A percentile compares a stretch with the other conserved stretches of the same genome.
These are phyloP conservation scores for Anthoptus insignis DNA, from an alignment of 2,888 invertebrate species.

Conservation along the genomic window DNA sequence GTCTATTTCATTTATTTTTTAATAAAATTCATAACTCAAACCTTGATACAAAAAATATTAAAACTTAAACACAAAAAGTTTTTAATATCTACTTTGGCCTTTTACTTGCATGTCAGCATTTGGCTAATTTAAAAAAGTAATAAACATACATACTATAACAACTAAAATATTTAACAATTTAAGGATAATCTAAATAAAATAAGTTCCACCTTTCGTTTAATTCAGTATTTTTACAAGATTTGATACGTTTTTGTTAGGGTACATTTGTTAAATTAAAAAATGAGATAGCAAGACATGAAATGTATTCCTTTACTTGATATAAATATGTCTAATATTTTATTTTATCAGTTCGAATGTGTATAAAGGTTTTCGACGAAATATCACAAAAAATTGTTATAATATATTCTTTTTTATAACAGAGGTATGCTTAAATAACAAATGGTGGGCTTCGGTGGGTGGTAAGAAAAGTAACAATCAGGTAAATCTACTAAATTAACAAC, in stretches of 20 bases:
- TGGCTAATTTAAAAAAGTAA: neutral
- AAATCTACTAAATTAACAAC: constrained; percentile 1
- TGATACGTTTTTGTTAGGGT: neutral
- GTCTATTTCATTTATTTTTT: constrained; percentile 40
- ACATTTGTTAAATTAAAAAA: too few species aligned
- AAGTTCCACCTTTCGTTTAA: neutral
- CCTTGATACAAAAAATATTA: constrained; percentile 57
- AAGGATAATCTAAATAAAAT: neutral
- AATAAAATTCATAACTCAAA: constrained; percentile 56
- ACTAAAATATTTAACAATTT: neutral
- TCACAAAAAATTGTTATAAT: too few species aligned
- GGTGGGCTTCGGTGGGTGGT: too few species aligned
- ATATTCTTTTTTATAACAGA: too few species aligned
- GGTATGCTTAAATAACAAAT: too few species aligned
- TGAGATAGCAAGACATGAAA: too few species aligned
- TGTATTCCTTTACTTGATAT: too few species aligned
- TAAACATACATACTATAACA: neutral
- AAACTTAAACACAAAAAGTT: constrained; percentile 55
- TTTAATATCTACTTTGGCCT: neutral
- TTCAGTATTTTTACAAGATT: neutral
- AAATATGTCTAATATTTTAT: too few species aligned
- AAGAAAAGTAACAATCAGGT: too few species aligned
- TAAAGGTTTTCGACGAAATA: too few species aligned
- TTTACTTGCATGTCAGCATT: neutral
- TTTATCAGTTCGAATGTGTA: too few species aligned